phyloP scores from a whole-genome alignment of 2,113 vertebrate genomes.

The Serinus canaria region DNA sequence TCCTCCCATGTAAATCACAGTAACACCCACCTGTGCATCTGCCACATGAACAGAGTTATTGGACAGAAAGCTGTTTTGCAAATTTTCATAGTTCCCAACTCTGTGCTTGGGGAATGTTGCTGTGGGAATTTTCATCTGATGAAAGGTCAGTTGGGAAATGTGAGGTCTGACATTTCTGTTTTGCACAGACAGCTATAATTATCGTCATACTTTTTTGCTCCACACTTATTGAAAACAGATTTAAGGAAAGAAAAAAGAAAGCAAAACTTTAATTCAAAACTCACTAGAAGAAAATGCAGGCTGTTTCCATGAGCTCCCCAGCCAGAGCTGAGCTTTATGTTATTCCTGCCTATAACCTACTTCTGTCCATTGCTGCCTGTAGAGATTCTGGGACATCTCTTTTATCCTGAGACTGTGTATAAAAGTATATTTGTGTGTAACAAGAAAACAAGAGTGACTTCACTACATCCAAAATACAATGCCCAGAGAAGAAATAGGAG shows the following conservation, averaged over 20 bases:
- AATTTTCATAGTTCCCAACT: conserved; percentile 18
- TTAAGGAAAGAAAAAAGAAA: not conserved
- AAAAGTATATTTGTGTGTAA: not conserved
- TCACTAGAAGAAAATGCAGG: conserved; percentile 26
- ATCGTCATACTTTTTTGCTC: conserved; percentile 51
- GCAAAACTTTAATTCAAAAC: conserved; percentile 40
- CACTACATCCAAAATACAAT: not conserved
- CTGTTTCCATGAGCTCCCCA: not conserved
- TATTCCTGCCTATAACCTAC: not conserved
- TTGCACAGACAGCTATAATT: conserved; percentile 63
- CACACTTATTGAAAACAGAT: conserved; percentile 54
- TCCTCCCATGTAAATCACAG: not conserved
- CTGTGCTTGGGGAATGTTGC: conserved; percentile 14
- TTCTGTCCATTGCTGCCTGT: not conserved
- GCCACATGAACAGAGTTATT: not conserved
- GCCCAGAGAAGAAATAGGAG: not conserved
- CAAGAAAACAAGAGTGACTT: not conserved
- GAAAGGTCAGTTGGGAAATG: conserved; percentile 43
- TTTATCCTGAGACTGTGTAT: not conserved
- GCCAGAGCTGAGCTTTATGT: not conserved
- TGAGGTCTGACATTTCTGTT: conserved; percentile 51
- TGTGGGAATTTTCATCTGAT: conserved; percentile 44
- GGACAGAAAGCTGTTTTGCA: conserved; percentile 12
- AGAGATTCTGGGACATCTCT: not conserved
- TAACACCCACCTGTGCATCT: conserved; percentile 20